Evolutionary conservation across 2,797 vertebrate genomes (phyloP).

Genomic region (Leptoclinus maculatus): DNA sequence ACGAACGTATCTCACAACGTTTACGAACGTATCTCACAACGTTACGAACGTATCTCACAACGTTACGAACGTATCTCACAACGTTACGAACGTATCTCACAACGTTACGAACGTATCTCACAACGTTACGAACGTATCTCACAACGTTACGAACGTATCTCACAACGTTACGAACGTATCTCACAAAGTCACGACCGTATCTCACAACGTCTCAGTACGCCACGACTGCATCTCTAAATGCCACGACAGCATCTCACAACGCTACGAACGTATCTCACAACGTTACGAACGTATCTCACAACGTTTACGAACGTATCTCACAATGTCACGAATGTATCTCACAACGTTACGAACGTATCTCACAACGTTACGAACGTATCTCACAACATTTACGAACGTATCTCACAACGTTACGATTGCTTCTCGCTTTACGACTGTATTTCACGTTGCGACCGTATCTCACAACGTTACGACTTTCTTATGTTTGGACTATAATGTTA

Average conservation of each 20-base stretch:
- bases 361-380: neutral
- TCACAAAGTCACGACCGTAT: no score
- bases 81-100: neutral
- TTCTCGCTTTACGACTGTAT: no score
- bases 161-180: neutral
- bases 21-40: no score
- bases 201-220: no score
- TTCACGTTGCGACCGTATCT: neutral
- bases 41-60: neutral
- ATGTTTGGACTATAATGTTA: neutral
- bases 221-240: no score
- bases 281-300: neutral
- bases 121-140: neutral
- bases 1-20: neutral
- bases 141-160: neutral
- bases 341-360: neutral
- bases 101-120: no score
- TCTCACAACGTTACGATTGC: no score
- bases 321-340: no score
- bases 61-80: neutral
- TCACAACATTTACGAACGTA: neutral
- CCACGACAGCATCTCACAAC: no score
- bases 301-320: no score
- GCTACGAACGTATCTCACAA: no score
- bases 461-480: neutral